These are phyloP conservation scores for Hetaerina titia DNA, from an alignment of 2,888 invertebrate species.

Conservation along the genomic window DNA sequence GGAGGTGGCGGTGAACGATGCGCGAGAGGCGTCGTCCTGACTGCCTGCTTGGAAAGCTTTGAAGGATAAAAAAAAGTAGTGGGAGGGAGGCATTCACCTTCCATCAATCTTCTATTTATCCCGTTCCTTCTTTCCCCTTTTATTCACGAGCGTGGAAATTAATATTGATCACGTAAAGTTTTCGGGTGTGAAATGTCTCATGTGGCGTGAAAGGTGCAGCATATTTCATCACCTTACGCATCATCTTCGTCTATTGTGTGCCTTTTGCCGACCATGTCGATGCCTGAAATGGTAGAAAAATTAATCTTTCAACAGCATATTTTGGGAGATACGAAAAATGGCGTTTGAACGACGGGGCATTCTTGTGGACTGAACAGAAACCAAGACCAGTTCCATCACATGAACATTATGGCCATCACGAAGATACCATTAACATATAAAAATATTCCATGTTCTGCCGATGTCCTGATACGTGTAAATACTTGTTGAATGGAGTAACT, in stretches of 20 bases:
- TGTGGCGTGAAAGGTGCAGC: neutral
- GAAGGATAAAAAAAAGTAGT: neutral
- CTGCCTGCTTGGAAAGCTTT: neutral
- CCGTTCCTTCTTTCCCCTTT: conserved; percentile 42
- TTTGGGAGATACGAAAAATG: too few species aligned
- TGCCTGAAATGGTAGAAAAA: neutral
- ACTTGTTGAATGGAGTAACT: too few species aligned
- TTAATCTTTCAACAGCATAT: too few species aligned
- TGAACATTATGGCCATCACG: too few species aligned
- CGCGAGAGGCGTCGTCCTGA: neutral
- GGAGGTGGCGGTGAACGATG: neutral
- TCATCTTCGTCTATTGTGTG: neutral
- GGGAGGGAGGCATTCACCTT: neutral
- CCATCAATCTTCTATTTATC: conserved; percentile 54
- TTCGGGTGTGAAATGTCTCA: conserved; percentile 49
- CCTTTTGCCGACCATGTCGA: neutral
- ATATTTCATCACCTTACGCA: conserved; percentile 14
- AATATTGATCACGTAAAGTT: conserved; percentile 38
- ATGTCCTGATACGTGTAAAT: too few species aligned
- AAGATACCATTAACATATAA: too few species aligned
- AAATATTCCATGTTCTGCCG: too few species aligned
- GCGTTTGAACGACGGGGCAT: too few species aligned
- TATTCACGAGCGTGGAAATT: conserved; percentile 47
- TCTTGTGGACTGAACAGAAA: too few species aligned
- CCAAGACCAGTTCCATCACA: too few species aligned